phyloP scores from a whole-genome alignment of 2,888 invertebrate genomes.

The Cinara cedri region DNA sequence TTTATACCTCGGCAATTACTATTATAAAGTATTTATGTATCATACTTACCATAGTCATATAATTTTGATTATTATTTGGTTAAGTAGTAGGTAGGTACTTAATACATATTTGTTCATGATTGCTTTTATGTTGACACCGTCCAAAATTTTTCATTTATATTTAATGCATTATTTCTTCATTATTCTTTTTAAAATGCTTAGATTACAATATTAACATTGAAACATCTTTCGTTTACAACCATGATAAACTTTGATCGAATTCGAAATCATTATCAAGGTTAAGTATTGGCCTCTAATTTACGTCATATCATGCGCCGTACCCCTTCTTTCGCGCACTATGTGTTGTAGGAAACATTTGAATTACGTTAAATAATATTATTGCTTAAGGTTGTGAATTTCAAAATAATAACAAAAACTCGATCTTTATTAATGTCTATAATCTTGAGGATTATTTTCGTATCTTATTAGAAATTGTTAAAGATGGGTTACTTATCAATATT shows the following conservation, averaged over 20 bases:
- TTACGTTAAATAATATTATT: conserved; percentile 1
- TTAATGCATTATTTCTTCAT: not conserved
- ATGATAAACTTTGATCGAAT: conserved; percentile 49
- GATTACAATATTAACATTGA: conserved; percentile 45
- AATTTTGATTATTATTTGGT: not conserved
- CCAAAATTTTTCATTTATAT: not conserved
- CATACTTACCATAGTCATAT: not conserved
- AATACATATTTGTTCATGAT: not conserved
- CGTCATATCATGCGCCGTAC: conserved; percentile 44
- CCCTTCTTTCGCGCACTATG: conserved; percentile 29
- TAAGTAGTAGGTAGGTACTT: not conserved
- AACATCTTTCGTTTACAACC: conserved; percentile 37
- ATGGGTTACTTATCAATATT: not conserved
- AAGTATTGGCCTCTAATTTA: conserved; percentile 55
- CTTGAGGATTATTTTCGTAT: not conserved
- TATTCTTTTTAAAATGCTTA: conserved; percentile 20
- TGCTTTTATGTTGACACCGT: not conserved
- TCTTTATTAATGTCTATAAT: not conserved
- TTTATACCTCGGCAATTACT: not conserved
- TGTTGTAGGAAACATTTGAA: conserved; percentile 25
- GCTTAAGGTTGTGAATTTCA: conserved; percentile 23
- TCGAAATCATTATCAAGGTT: conserved; percentile 56
- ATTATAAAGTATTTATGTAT: not conserved
- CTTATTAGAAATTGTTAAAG: not conserved
- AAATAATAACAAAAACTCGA: conserved; percentile 5